Evolutionary conservation across 2,888 invertebrate species (phyloP).

Genomic region (Scelioninae gen. 2): DNA sequence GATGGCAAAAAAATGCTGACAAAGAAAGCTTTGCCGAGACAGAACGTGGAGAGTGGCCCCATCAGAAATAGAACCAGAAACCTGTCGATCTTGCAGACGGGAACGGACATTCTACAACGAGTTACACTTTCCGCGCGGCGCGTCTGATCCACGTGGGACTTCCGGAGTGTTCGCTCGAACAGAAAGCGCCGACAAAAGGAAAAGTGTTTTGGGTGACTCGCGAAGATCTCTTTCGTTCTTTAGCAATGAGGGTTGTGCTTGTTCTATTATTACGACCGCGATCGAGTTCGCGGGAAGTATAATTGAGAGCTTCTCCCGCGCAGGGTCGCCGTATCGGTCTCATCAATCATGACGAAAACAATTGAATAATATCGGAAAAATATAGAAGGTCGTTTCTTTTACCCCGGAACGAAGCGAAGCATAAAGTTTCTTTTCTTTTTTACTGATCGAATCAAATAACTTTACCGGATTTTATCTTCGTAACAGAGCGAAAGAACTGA

Average conservation of each 20-base stretch:
- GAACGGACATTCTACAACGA: conserved; percentile 71
- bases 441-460: too few species aligned
- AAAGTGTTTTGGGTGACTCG: conserved; percentile 37
- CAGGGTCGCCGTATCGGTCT: background rate
- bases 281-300: conserved; percentile 11
- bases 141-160: conserved; percentile 69
- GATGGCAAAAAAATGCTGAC: conserved; percentile 25
- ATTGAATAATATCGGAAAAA: too few species aligned
- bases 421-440: too few species aligned
- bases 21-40: conserved; percentile 28
- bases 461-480: too few species aligned
- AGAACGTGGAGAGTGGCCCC: conserved; percentile 28
- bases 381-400: too few species aligned
- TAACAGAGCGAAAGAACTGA: background rate
- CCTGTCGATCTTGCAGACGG: conserved; percentile 68
- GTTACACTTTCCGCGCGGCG: conserved; percentile 69
- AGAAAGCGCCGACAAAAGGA: conserved; percentile 55
- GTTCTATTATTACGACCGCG: conserved; percentile 11
- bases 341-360: too few species aligned
- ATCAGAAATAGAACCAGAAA: conserved; percentile 60
- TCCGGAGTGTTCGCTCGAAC: conserved; percentile 62
- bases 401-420: too few species aligned
- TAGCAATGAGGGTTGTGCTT: conserved; percentile 1
- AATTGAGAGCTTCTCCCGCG: conserved; percentile 13
- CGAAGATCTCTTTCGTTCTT: conserved; percentile 24